A percentile compares a stretch with the other conserved stretches of the same genome.
Evolutionary conservation across 2,888 invertebrate species (phyloP).

Genomic region (Volucella zonaria): DNA sequence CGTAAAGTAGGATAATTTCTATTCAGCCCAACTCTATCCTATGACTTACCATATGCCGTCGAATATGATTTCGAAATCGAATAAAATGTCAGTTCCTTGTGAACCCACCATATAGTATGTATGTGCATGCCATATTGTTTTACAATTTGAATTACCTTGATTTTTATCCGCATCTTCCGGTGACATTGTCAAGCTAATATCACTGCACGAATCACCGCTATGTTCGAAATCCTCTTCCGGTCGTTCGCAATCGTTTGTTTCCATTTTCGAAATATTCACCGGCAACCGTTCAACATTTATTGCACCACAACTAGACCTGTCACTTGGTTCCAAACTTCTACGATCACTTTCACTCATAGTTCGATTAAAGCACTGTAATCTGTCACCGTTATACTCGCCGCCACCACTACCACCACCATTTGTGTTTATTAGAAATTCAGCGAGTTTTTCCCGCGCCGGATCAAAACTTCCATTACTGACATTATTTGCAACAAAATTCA

Average conservation of each 20-base stretch:
- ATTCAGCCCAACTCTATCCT: no score
- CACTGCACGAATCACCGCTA: conserved; percentile 82
- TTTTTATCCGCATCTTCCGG: conserved; percentile 81
- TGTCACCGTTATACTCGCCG: conserved; percentile 59
- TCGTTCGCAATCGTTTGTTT: conserved; percentile 57
- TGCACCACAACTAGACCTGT: conserved; percentile 51
- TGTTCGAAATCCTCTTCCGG: conserved; percentile 81
- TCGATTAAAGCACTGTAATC: conserved; percentile 69
- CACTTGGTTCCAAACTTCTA: conserved; percentile 51
- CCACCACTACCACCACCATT: conserved; percentile 61
- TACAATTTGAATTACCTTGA: conserved; percentile 77
- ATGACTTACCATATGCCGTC: no score
- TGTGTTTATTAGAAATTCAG: conserved; percentile 73
- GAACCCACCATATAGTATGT: no score
- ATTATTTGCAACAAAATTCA: conserved; percentile 75
- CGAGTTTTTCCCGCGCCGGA: conserved; percentile 74
- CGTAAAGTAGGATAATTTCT: no score
- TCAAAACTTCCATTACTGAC: conserved; percentile 75
- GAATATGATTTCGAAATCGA: neutral
- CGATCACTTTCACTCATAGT: conserved; percentile 60
- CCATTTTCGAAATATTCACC: conserved; percentile 60
- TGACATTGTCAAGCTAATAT: conserved; percentile 82
- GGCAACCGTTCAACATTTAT: conserved; percentile 58
- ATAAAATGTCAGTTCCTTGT: neutral
- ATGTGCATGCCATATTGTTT: no score